Base-by-base conservation (phyloP, 2,113 vertebrate species). In the Pterocles gutturalis region DNA sequence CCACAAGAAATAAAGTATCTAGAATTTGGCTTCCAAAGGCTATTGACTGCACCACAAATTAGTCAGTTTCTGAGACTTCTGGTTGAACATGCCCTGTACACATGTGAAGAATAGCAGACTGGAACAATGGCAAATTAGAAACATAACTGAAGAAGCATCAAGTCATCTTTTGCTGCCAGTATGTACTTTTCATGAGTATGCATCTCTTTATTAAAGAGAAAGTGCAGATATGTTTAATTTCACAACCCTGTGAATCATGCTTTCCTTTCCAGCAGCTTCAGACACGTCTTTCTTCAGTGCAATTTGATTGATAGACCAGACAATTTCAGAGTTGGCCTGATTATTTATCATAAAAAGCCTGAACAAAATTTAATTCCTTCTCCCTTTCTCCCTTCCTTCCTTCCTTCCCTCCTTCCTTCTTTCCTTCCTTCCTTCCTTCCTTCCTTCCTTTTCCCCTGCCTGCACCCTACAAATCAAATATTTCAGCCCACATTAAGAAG, bases 111-210 rank as follows among this genome's bases (percentile, higher is more conserved):
- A 55, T 9, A 92, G 69, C 31, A 78, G 41, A 46, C 34, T 41
- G 62, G 80, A 92, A 82, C 36, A 55, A 81, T 38, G 28, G 38
- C 46, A 84, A 95, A 96, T 89, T 62, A 88, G 83, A 96, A 96
- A 85, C 83, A 84, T 31, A 78, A 75, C 58, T 51, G 58, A 89
- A 92, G 67, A 83, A 81, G 13, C 62, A 91, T 26, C 61, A 38
- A 92, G 55, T 58, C 43, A 58, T 83, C 66, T 84, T 77, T 55
- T 53, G 18, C 64, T 93, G 64, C 58, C 78, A 93, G 9, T 26
- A 58, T 7, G 33, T 41, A 76, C 43, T 36, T 87, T 77, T 83
- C n/a, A 54, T 75, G 65, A 82, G 46, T 77, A 62, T 83, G 70
- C 34, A 83, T 67, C 67, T 73, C 49, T 80, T 31, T 61, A 83